Evolutionary conservation across 2,888 invertebrate genomes (phyloP), one percentile per base, ranked within the genome.

Genomic region (Heteropelma amictum): DNA sequence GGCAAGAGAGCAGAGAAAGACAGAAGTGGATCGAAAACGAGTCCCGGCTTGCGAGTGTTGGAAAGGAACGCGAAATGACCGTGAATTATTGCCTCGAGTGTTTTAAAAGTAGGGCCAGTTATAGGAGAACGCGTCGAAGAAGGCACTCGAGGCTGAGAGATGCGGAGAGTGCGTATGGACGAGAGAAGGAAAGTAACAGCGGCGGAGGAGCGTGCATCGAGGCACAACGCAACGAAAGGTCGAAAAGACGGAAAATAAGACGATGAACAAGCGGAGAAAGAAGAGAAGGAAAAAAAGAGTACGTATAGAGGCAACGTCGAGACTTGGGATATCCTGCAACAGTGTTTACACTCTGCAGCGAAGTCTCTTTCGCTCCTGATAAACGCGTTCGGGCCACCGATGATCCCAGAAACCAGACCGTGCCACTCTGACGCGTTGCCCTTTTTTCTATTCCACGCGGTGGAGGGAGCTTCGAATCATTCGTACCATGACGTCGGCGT

Each of bases 401-500:
- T 79, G 84, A 83, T 82, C 79, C 76, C 76, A 80, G 82, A 82
- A 83, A 81, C 82, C 82, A 83, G 82, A 83, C 78, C 82, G 74
- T 79, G 75, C 73, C 79, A 75, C 75, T 75, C 67, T 42, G 47
- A 35, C 51, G 53, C 58, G 35, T 35, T 49, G 19, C 40, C 45
- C 38, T 49, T 60, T 35, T 28, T 60, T 26, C 61, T 53, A 7
- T 38, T 38, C 61, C 42, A 45, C 53, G 14, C 38, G 12, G 6
- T 42, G 23, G 45, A 26, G 3, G 51, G 53, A 10, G 17, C 38
- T 33, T 45, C n/a, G n/a, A n/a, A n/a, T n/a, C n/a, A n/a, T n/a
- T n/a, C n/a, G n/a, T n/a, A n/a, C n/a, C n/a, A n/a, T n/a, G n/a
- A n/a, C n/a, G n/a, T n/a, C n/a, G n/a, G n/a, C n/a, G n/a, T n/a